Evolutionary conservation across 2,888 invertebrate species (phyloP).

Genomic region (Andrena haemorrhoa): DNA sequence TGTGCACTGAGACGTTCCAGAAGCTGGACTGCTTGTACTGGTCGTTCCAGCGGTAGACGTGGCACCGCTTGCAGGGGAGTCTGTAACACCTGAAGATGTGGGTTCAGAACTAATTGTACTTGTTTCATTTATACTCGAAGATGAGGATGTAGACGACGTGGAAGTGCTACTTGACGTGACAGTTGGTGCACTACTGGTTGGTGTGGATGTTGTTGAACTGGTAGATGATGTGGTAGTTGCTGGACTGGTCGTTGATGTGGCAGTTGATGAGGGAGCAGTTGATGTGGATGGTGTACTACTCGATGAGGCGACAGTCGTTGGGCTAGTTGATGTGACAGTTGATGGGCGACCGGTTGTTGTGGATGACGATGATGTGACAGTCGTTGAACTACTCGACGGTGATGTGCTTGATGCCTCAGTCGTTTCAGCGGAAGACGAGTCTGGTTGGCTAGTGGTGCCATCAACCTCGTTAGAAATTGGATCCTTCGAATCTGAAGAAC

Average conservation of each 20-base stretch:
- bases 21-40: neutral
- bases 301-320: constrained; percentile 1
- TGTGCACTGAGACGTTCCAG: constrained; percentile 49
- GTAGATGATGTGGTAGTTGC: neutral
- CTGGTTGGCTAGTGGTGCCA: constrained; percentile 2
- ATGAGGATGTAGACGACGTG: neutral
- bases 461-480: constrained; percentile 54
- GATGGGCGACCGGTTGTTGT: neutral
- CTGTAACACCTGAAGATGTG: constrained; percentile 26
- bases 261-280: neutral
- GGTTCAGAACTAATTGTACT: constrained; percentile 7
- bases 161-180: neutral
- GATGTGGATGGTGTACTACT: neutral
- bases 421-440: constrained; percentile 3
- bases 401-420: neutral
- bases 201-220: neutral
- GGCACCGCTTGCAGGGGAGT: constrained; percentile 30
- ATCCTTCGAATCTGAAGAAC: constrained; percentile 16
- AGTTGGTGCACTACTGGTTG: neutral
- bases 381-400: neutral
- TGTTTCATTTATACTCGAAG: neutral
- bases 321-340: neutral
- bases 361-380: neutral
- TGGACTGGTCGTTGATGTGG: neutral
- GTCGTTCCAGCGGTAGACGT: neutral